A percentile compares a stretch with the other conserved stretches of the same genome.
These are phyloP conservation scores for Perizoma flavofasciatum DNA, from an alignment of 2,888 invertebrate genomes.

Conservation along the genomic window DNA sequence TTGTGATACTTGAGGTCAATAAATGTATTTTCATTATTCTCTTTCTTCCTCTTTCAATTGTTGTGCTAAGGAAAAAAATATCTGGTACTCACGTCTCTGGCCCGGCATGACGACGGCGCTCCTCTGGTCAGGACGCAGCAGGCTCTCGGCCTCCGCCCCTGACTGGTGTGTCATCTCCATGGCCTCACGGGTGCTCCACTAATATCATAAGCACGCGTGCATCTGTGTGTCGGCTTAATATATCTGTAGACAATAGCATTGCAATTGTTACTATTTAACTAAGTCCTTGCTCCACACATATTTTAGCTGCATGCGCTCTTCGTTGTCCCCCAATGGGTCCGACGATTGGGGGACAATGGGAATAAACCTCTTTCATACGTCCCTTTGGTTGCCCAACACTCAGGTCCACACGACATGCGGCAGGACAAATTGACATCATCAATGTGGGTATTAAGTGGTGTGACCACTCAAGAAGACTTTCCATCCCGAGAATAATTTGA, in stretches of 20 bases:
- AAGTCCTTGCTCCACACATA: too few relatives aligned
- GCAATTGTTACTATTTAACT: neutral
- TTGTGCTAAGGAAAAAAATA: too few relatives aligned
- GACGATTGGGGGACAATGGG: too few relatives aligned
- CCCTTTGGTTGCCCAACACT: too few relatives aligned
- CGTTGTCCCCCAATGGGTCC: too few relatives aligned
- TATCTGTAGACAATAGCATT: constrained; percentile 47
- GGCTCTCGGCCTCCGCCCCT: constrained; percentile 77
- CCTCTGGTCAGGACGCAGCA: constrained; percentile 69
- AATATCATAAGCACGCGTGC: constrained; percentile 72
- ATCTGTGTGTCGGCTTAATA: constrained; percentile 55
- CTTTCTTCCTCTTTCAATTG: too few relatives aligned
- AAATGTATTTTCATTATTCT: too few relatives aligned
- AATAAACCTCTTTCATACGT: too few relatives aligned
- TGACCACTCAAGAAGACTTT: constrained; percentile 6
- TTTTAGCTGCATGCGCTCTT: too few relatives aligned
- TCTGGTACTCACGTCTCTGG: constrained; percentile 55
- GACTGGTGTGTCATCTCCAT: constrained; percentile 78
- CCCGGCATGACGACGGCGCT: constrained; percentile 67
- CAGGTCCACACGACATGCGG: too few relatives aligned
- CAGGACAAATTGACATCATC: neutral
- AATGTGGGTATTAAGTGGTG: neutral
- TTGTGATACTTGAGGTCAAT: too few relatives aligned
- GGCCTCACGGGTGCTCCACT: constrained; percentile 44
- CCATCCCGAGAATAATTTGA: constrained; percentile 10